phyloP scores from a whole-genome alignment of 2,113 vertebrate genomes.

The Cyprinodon tularosa region DNA sequence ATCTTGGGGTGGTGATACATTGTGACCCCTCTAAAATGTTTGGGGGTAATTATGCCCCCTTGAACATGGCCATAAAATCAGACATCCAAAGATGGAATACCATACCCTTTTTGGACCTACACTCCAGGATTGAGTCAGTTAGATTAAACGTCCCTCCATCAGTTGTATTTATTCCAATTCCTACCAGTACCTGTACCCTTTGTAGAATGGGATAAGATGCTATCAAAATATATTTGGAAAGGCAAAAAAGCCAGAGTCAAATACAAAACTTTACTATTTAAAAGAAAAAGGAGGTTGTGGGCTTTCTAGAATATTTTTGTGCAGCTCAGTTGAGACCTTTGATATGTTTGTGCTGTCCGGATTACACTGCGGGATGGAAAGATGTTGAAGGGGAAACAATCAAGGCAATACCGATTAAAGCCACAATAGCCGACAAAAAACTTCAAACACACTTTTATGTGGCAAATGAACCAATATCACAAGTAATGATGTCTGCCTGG shows the following conservation, averaged over 20 bases:
- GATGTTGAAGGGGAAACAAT: no score
- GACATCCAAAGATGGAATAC: no score
- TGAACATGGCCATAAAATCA: neutral
- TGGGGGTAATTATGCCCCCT: no score
- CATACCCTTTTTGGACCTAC: neutral
- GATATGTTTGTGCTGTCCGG: no score
- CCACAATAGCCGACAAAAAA: neutral
- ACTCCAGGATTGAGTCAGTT: neutral
- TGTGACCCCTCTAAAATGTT: no score
- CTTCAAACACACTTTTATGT: neutral
- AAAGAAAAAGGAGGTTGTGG: neutral
- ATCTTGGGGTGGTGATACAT: no score
- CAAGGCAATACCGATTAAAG: no score
- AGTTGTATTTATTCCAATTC: neutral
- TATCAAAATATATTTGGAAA: neutral
- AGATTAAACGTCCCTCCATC: neutral
- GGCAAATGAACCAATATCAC: neutral
- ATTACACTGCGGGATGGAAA: no score
- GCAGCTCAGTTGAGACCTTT: no score
- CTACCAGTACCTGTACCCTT: no score
- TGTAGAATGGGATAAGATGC: neutral
- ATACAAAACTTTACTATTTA: neutral
- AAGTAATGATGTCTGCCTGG: neutral
- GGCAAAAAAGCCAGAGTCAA: conserved; percentile 2
- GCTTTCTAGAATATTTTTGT: no score